phyloP scores from a whole-genome alignment of 2,113 vertebrate species.

The Clinocottus analis region DNA sequence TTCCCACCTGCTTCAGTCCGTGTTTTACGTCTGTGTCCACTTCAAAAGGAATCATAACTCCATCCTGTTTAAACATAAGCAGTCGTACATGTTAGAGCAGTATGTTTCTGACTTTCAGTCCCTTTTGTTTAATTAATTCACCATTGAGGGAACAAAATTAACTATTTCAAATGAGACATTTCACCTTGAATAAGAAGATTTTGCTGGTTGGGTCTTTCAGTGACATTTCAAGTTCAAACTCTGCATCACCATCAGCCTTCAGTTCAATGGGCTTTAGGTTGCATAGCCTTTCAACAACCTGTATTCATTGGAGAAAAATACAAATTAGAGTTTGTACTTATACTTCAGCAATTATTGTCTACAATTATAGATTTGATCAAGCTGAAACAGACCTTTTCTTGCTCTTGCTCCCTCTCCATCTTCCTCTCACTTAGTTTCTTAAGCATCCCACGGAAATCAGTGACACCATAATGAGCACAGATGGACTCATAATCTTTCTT shows the following conservation, averaged over 20 bases:
- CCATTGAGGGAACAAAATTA: background rate
- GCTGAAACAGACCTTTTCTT: constrained; percentile 79
- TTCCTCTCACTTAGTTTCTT: constrained; percentile 87
- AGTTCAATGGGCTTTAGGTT: constrained; percentile 86
- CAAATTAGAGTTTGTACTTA: background rate
- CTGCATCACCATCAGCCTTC: constrained; percentile 80
- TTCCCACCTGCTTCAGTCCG: constrained; percentile 84
- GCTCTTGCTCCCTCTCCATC: constrained; percentile 79
- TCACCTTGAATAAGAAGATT: constrained; percentile 91
- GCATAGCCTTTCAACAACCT: constrained; percentile 83
- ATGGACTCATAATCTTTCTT: constrained; percentile 90
- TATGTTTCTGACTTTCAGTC: background rate
- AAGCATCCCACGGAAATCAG: constrained; percentile 89
- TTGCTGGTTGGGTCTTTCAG: constrained; percentile 84
- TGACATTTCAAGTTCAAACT: constrained; percentile 88
- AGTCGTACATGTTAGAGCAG: background rate
- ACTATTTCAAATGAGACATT: background rate
- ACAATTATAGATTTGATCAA: background rate
- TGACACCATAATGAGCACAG: constrained; percentile 87
- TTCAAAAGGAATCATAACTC: constrained; percentile 83
- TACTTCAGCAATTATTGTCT: background rate
- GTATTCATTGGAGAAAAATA: background rate
- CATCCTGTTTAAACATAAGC: constrained; percentile 82
- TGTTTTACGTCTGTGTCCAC: constrained; percentile 80
- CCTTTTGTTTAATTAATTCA: background rate